Percentiles rank a stretch among this genome's conserved stretches.
phyloP scores from a whole-genome alignment of 2,888 invertebrate genomes.

The Auanema freiburgensis region DNA sequence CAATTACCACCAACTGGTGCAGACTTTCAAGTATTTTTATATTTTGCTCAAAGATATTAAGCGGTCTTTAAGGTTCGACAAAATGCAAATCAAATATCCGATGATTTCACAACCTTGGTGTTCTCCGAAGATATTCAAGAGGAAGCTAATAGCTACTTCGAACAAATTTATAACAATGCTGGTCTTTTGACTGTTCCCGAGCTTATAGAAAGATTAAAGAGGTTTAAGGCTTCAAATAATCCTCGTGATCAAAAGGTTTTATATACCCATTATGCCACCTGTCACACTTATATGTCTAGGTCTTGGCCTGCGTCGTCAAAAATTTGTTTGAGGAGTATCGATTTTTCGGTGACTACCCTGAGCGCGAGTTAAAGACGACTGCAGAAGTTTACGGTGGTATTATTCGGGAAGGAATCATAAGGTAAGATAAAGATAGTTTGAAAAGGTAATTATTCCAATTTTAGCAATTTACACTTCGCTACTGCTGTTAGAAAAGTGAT shows the following conservation, averaged over 20 bases:
- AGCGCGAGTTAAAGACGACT: conserved; percentile 93
- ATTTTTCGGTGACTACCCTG: conserved; percentile 97
- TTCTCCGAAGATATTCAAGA: conserved; percentile 82
- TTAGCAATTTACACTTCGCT: conserved; percentile 57
- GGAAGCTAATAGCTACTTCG: conserved; percentile 97
- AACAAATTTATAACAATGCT: conserved; percentile 74
- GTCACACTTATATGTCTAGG: conserved; percentile 46
- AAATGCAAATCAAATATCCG: conserved; percentile 5
- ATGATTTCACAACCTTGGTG: conserved; percentile 2
- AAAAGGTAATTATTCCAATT: conserved; percentile 1
- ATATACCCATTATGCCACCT: neutral
- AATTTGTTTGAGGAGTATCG: conserved; percentile 97
- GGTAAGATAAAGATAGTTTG: conserved; percentile 65
- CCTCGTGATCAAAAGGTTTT: conserved; percentile 73
- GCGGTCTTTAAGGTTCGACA: neutral
- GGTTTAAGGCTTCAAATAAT: conserved; percentile 87
- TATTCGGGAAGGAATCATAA: conserved; percentile 61
- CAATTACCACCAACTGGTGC: conserved; percentile 17
- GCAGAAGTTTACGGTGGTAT: conserved; percentile 92
- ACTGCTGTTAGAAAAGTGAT: conserved; percentile 59
- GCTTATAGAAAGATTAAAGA: conserved; percentile 90
- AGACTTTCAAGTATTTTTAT: conserved; percentile 14
- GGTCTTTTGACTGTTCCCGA: conserved; percentile 85
- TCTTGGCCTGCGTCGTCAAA: conserved; percentile 92
- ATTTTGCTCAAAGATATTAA: neutral